A percentile compares a stretch with the other conserved stretches of the same genome.
Evolutionary conservation across 2,113 vertebrate genomes (phyloP).

Genomic region (Tupaia chinensis): DNA sequence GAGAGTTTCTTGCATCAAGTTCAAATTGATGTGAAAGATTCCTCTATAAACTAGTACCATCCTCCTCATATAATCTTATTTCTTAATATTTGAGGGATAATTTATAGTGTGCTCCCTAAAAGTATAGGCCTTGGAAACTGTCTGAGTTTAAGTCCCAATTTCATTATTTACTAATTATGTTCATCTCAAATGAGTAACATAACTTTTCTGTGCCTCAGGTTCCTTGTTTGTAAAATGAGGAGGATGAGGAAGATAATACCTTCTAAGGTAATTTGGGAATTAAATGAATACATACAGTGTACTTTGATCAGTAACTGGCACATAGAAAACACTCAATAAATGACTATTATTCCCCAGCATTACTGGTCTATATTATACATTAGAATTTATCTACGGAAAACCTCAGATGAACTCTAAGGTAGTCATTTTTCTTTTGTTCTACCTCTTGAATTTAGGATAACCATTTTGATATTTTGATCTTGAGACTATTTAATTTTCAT

Average conservation of each 20-base stretch:
- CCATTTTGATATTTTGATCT: neutral
- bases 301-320: neutral
- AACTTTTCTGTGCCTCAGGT: constrained; percentile 18
- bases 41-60: neutral
- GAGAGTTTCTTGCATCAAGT: neutral
- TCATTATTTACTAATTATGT: neutral
- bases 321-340: neutral
- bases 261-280: neutral
- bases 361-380: neutral
- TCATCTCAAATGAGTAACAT: neutral
- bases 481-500: neutral
- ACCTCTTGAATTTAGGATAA: neutral
- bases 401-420: neutral
- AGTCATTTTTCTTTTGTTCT: neutral
- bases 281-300: neutral
- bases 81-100: neutral
- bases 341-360: neutral
- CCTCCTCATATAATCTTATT: neutral
- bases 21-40: constrained; percentile 6
- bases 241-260: neutral
- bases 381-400: neutral
- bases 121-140: neutral
- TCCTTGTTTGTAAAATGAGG: neutral
- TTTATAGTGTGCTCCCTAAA: neutral
- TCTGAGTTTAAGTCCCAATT: neutral